Evolutionary conservation across 2,888 invertebrate genomes (phyloP).

Genomic region (Platypus cylindrus): DNA sequence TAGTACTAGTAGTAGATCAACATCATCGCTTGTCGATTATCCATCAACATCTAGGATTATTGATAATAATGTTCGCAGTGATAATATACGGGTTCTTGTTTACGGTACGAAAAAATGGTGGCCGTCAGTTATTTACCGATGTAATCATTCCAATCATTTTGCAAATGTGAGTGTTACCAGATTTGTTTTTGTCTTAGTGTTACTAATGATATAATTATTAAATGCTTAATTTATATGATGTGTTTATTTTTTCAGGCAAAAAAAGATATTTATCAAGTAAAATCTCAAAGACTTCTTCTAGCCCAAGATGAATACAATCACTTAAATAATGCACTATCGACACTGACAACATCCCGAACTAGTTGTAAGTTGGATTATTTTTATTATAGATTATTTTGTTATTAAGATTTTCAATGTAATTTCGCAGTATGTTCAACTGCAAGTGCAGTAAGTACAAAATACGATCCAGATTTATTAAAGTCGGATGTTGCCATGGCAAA

Average conservation of each 20-base stretch:
- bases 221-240: no score
- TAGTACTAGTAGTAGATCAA: no score
- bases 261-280: conserved; percentile 91
- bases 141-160: no score
- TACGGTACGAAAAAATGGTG: no score
- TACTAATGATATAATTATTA: no score
- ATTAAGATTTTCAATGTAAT: neutral
- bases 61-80: no score
- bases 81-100: no score
- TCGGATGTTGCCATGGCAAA: conserved; percentile 84
- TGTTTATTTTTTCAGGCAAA: conserved; percentile 61
- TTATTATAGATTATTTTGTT: neutral
- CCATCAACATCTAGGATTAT: no score
- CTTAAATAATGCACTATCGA: conserved; percentile 71
- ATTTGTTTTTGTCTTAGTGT: no score
- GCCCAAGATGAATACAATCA: conserved; percentile 95
- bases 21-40: no score
- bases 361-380: conserved; percentile 59
- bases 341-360: conserved; percentile 77
- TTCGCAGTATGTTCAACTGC: conserved; percentile 73
- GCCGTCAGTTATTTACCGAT: no score
- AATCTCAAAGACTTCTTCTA: conserved; percentile 82
- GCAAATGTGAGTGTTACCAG: no score
- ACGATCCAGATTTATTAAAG: conserved; percentile 86
- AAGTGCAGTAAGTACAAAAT: conserved; percentile 79